Evolutionary conservation across 2,113 vertebrate species (phyloP), one percentile per base, ranked within the genome.

Genomic region (Channa maculata): DNA sequence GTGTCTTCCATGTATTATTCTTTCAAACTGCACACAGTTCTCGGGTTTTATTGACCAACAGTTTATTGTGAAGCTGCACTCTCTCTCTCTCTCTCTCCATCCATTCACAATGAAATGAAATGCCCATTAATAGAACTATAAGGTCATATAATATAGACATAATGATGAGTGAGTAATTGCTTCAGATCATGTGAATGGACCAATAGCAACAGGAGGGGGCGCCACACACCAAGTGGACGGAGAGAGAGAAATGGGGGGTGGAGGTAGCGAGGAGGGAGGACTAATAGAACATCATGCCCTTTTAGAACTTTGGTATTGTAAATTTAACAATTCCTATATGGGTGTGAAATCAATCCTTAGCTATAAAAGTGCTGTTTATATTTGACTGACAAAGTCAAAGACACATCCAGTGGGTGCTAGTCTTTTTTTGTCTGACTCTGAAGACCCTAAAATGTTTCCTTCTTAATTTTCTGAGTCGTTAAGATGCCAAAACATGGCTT

Each of bases 191-290:
- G 15, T 67, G 66, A 61, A 6, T 5, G 7, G 13, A 48, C 33
- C 5, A 5, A 12, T 6, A 65, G n/a, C 14, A 53, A 70, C 86
- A 84, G 65, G 1, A 87, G 86, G 88, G 88, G 88, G 86, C 79
- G 69, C 83, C 84, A 86, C 33, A 79, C 63, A 81, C 80, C 71
- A 87, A 63, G 71, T 5, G 64, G 79, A 83, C 10, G 24, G 45
- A 38, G 43, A 38, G 34, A 8, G 12, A 3, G 54, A 33, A 53
- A 48, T 60, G 34, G 39, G 43, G 53, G 9, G 8, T 12, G 41
- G 57, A 44, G 0, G 14, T 24, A 24, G 12, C 12, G 45, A 64
- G 53, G 4, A 39, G 52, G 38, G 39, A 7, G 4, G 4, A 41
- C 39, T 41, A 41, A 41, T 4, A 41, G 13, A 53, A 36, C 4